phyloP scores from a whole-genome alignment of 2,888 invertebrate species.

The Acrobasis suavella region DNA sequence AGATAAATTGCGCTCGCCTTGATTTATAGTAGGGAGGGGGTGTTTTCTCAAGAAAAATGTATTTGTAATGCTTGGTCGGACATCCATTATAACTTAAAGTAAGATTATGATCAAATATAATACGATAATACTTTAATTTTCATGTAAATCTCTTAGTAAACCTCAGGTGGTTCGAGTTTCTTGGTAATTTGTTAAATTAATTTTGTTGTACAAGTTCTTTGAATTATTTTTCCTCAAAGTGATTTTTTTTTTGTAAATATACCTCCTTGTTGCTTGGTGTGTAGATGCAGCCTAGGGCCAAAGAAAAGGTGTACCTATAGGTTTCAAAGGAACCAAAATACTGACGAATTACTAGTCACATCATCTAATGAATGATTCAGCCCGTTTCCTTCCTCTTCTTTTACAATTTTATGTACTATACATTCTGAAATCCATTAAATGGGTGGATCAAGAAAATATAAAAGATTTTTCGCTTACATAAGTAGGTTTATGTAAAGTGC shows the following conservation, averaged over 20 bases:
- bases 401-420: no score
- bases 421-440: no score
- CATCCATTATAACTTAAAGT: slow-evolving; percentile 18
- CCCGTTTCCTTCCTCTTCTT: no score
- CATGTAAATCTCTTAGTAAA: slow-evolving; percentile 11
- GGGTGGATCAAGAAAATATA: background rate
- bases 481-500: background rate
- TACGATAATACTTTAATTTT: slow-evolving; percentile 21
- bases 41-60: slow-evolving; percentile 22
- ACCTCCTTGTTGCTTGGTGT: no score
- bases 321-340: no score
- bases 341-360: no score
- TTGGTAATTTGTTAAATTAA: slow-evolving; percentile 20
- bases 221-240: background rate
- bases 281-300: no score
- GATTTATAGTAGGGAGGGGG: slow-evolving; percentile 32
- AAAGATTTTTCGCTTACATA: background rate
- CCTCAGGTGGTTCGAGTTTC: slow-evolving; percentile 5
- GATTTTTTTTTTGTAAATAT: background rate
- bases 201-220: slow-evolving; percentile 5
- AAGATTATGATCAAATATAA: slow-evolving; percentile 15
- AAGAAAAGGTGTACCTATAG: no score
- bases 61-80: slow-evolving; percentile 21
- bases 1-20: slow-evolving; percentile 30
- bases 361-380: no score